Percentiles rank a stretch among this genome's conserved stretches.
These are phyloP conservation scores for Andrena fulva DNA, from an alignment of 2,888 invertebrate species.

Conservation along the genomic window DNA sequence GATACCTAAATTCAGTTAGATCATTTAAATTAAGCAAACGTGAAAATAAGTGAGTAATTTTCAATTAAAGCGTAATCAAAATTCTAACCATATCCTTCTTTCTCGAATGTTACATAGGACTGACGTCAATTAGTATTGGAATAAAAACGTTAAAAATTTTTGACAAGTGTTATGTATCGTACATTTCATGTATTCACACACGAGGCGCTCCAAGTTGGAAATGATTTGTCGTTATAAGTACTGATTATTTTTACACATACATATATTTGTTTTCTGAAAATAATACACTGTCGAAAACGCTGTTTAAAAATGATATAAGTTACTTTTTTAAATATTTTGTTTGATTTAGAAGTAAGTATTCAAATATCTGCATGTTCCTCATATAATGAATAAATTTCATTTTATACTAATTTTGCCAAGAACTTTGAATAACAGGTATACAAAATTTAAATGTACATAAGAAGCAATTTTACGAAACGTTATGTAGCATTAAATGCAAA, in stretches of 20 bases:
- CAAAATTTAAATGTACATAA: too few species aligned
- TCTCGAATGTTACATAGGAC: not conserved
- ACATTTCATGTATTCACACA: not conserved
- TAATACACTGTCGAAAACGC: too few species aligned
- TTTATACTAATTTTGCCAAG: too few species aligned
- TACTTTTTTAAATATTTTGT: too few species aligned
- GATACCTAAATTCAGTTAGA: not conserved
- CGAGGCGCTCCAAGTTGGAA: not conserved
- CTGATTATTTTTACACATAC: not conserved
- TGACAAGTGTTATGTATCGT: not conserved
- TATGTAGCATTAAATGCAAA: too few species aligned
- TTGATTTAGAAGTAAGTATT: too few species aligned
- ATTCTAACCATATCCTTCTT: not conserved
- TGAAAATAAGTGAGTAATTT: not conserved
- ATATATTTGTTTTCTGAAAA: too few species aligned
- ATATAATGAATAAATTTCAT: too few species aligned
- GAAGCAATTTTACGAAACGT: too few species aligned
- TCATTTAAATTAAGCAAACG: not conserved
- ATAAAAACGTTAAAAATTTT: not conserved
- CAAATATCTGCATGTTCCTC: too few species aligned
- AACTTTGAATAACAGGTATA: too few species aligned
- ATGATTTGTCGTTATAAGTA: not conserved
- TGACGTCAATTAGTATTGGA: slow-evolving; percentile 4
- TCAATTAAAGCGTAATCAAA: not conserved
- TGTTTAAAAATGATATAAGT: too few species aligned